Percentiles rank a stretch among this genome's conserved stretches.
Conservation (phyloP, 2,113 vertebrate genomes). For the Actinemys pallida region DNA sequence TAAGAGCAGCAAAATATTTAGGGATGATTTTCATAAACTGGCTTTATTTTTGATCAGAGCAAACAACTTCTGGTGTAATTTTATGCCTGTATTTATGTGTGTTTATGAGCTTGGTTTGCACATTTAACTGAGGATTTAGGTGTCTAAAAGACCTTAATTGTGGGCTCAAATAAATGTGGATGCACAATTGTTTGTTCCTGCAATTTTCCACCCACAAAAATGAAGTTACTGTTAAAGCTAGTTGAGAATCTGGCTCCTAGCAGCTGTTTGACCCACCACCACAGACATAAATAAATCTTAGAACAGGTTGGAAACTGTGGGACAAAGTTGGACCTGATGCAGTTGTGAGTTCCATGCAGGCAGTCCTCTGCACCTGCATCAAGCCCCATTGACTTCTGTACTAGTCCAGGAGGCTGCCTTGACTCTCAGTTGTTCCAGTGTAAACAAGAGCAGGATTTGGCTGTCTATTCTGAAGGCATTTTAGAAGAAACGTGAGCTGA, state of each 20-base stretch:
- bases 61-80: neutral
- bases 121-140: accelerated
- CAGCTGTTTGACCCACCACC: neutral
- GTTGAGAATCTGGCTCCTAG: neutral
- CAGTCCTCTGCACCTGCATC: neutral
- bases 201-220: neutral
- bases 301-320: neutral
- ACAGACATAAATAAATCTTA: neutral
- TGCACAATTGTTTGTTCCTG: neutral
- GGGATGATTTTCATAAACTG: neutral
- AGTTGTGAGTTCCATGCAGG: neutral
- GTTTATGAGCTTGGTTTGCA: slow-evolving; percentile 6
- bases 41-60: neutral
- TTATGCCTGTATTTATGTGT: neutral
- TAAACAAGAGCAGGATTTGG: neutral
- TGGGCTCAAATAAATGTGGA: accelerated
- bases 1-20: neutral
- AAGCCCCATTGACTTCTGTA: neutral
- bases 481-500: neutral
- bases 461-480: neutral
- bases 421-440: neutral
- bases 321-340: neutral
- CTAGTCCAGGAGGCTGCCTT: neutral
- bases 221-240: neutral
- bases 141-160: neutral